Base-by-base conservation (phyloP, 1,140 invertebrate genomes). In the Zaprionus inermis region DNA sequence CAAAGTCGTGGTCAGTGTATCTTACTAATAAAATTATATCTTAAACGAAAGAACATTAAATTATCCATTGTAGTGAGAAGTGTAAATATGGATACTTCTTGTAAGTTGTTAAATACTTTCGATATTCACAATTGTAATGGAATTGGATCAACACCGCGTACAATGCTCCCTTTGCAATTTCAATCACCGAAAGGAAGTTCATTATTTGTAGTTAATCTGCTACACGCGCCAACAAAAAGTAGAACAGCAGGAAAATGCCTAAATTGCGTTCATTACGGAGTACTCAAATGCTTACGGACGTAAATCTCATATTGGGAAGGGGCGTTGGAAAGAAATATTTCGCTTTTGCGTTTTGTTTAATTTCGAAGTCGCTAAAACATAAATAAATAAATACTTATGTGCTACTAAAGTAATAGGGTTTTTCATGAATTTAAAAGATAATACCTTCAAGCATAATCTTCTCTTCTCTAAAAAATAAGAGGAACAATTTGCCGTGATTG, bases 101-200 rank as follows among this genome's bases (percentile, higher is more conserved):
- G 38, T 44, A 49, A 12, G 18, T 22, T 22, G 10, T 16, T n/a
- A 12, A 49, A 49, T 49, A 12, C 2, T 20, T 49, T 12, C 7
- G 7, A 44, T 16, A 38, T 44, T 10, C 38, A 9, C n/a, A 9
- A 22, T 49, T 49, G 44, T 49, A 22, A 1, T 0, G 6, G n/a
- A 44, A 44, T 49, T 49, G 18, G 18, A 9, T 22, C 24, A 18
- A 14, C 38, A 61, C 10, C 20, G 11, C 10, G 44, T 3, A 2
- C 24, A 22, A 9, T 36, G 30, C 51, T 78, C 65, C 55, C 67
- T 44, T 41, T 78, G 52, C 54, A 34, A 52, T 75, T 85, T 85
- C 71, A 75, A 81, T 81, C 82, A 70, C 68, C 24, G 57, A 81
- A 72, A 72, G 82, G 78, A 86, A 81, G 54, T 76, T 70, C 52